Percentiles rank a stretch among this genome's conserved stretches.
These are phyloP conservation scores for Gallinago stenura DNA, from an alignment of 2,797 vertebrate species.

Conservation along the genomic window DNA sequence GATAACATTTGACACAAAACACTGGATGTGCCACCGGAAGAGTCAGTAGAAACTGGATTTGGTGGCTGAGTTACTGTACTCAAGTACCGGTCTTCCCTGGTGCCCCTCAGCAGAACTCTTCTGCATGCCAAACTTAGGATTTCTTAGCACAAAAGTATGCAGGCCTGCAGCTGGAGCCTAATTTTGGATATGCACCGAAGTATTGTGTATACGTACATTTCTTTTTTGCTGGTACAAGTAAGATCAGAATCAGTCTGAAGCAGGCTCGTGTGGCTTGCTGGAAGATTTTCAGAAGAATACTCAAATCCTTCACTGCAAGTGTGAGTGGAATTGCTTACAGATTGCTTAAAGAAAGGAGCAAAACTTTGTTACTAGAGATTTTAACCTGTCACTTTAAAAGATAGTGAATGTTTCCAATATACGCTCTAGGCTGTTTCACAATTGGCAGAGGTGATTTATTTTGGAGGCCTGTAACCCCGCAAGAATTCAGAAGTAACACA, in stretches of 20 bases:
- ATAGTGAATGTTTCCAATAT: neutral
- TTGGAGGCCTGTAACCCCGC: constrained; percentile 6
- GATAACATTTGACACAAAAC: neutral
- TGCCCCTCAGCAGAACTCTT: neutral
- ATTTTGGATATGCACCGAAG: neutral
- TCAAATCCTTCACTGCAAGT: neutral
- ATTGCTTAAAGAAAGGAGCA: neutral
- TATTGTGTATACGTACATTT: neutral
- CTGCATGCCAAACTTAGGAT: neutral
- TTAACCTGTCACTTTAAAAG: constrained; percentile 36
- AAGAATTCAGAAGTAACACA: constrained; percentile 18
- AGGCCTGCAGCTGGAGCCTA: neutral
- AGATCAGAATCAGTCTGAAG: neutral
- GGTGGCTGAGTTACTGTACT: neutral
- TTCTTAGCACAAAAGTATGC: neutral
- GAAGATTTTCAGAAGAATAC: neutral
- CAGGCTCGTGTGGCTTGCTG: neutral
- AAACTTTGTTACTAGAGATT: constrained; percentile 11
- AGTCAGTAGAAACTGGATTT: neutral
- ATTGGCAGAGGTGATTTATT: constrained; percentile 33
- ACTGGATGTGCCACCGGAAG: neutral
- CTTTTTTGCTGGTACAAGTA: neutral
- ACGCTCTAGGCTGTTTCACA: neutral
- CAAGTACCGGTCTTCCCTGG: neutral
- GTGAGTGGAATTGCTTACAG: neutral